A percentile compares a stretch with the other conserved stretches of the same genome.
Conservation (phyloP, 2,888 invertebrate genomes). For the Ditula angustiorana region DNA sequence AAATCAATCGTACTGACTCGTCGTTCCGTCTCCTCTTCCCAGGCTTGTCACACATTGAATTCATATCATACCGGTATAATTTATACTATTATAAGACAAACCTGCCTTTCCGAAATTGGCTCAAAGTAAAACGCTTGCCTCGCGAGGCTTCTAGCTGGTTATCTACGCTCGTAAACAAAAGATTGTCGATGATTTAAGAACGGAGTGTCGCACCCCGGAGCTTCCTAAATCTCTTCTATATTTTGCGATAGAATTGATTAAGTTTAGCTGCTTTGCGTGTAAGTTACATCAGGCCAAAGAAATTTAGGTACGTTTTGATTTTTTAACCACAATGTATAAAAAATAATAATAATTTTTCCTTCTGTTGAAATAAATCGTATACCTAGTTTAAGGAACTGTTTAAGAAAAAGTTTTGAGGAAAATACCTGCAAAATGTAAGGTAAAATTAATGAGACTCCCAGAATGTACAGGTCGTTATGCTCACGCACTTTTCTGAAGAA, state of each 20-base stretch:
- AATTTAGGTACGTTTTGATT: no score
- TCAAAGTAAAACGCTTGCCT: constrained; percentile 31
- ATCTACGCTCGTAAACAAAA: constrained; percentile 39
- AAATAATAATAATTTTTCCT: no score
- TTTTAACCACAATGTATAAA: no score
- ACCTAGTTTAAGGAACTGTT: no score
- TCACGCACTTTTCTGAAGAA: not conserved
- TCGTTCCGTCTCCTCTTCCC: no score
- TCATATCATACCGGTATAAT: not conserved
- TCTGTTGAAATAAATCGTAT: no score
- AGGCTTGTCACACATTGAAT: not conserved
- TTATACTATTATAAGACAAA: not conserved
- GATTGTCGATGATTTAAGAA: constrained; percentile 38
- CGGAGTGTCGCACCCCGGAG: constrained; percentile 13
- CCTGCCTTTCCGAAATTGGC: not conserved
- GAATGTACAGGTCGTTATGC: not conserved
- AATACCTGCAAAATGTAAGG: constrained; percentile 4
- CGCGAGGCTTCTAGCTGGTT: constrained; percentile 23
- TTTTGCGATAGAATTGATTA: constrained; percentile 18
- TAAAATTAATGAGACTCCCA: constrained; percentile 1
- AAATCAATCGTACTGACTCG: not conserved
- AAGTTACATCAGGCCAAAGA: no score
- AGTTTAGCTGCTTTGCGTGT: not conserved
- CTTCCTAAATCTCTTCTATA: constrained; percentile 15
- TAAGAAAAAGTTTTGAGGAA: not conserved